Percentiles rank a stretch among this genome's conserved stretches.
Conservation (phyloP, 1,140 invertebrate genomes). For the Cheumatopsyche charites region DNA sequence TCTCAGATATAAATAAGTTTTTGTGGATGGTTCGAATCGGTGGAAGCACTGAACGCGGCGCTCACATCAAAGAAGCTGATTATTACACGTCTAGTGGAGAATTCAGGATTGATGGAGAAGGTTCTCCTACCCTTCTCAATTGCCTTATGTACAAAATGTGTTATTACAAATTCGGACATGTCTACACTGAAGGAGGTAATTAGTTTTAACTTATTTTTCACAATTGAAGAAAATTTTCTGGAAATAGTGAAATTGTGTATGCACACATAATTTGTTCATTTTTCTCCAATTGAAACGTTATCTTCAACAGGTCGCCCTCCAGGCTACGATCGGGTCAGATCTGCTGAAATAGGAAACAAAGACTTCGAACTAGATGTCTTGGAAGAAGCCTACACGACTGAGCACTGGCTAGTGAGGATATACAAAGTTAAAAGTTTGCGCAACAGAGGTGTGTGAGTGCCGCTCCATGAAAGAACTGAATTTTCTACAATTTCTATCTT, state of each 20-base stretch:
- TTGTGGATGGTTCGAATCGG: slow-evolving; percentile 99
- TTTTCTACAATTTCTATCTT: slow-evolving; percentile 18
- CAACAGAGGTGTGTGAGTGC: slow-evolving; percentile 74
- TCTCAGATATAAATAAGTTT: slow-evolving; percentile 94
- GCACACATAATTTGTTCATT: neutral
- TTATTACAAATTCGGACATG: slow-evolving; percentile 92
- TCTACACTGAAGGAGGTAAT: slow-evolving; percentile 93
- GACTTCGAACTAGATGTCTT: slow-evolving; percentile 91
- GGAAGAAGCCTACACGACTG: slow-evolving; percentile 94
- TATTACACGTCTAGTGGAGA: slow-evolving; percentile 95
- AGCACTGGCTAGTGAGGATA: slow-evolving; percentile 94
- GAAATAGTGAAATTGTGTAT: neutral
- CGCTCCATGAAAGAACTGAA: slow-evolving; percentile 1
- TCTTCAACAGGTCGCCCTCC: slow-evolving; percentile 73
- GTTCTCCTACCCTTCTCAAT: slow-evolving; percentile 84
- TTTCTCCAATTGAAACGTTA: neutral
- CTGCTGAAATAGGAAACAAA: slow-evolving; percentile 94
- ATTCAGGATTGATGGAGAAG: slow-evolving; percentile 92
- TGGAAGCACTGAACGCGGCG: slow-evolving; percentile 92
- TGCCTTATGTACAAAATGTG: slow-evolving; percentile 98
- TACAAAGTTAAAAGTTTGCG: slow-evolving; percentile 92
- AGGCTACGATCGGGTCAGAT: slow-evolving; percentile 88
- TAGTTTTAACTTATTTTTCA: neutral
- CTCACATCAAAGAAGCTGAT: slow-evolving; percentile 94
- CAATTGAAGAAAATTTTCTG: neutral